Conservation (phyloP, 2,888 invertebrate genomes). For the Podabrus alpinus region DNA sequence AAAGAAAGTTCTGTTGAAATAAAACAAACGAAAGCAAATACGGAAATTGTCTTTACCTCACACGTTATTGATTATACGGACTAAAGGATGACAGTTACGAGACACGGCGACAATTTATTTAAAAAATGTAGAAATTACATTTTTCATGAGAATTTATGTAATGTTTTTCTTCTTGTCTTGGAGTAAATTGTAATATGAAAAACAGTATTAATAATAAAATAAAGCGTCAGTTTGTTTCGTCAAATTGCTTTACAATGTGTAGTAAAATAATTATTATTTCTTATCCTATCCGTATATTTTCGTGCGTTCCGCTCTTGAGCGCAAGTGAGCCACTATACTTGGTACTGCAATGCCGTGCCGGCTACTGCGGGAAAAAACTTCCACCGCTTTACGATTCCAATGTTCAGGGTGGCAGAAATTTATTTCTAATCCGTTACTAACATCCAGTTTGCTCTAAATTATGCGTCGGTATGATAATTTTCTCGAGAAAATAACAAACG, state of each 20-base stretch:
- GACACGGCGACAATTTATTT: background rate
- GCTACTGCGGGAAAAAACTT: background rate
- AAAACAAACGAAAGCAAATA: background rate
- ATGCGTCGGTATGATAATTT: background rate
- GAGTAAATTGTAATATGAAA: background rate
- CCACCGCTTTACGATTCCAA: background rate
- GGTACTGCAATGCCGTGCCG: background rate
- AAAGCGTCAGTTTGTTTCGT: background rate
- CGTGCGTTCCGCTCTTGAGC: background rate
- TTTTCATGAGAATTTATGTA: background rate
- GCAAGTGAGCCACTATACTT: background rate
- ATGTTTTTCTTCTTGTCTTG: background rate
- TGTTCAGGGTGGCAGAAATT: background rate
- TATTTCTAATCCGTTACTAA: background rate
- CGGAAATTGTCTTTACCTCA: background rate
- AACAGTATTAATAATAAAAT: background rate
- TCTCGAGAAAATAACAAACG: background rate
- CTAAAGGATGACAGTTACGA: conserved; percentile 1
- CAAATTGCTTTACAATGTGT: background rate
- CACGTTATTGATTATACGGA: conserved; percentile 7
- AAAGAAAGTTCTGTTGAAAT: background rate
- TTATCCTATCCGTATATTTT: background rate
- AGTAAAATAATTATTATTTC: background rate
- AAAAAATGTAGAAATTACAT: background rate
- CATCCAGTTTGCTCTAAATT: background rate